These are phyloP conservation scores for Acanthurus tractus DNA, from an alignment of 2,797 vertebrate species.

Conservation along the genomic window DNA sequence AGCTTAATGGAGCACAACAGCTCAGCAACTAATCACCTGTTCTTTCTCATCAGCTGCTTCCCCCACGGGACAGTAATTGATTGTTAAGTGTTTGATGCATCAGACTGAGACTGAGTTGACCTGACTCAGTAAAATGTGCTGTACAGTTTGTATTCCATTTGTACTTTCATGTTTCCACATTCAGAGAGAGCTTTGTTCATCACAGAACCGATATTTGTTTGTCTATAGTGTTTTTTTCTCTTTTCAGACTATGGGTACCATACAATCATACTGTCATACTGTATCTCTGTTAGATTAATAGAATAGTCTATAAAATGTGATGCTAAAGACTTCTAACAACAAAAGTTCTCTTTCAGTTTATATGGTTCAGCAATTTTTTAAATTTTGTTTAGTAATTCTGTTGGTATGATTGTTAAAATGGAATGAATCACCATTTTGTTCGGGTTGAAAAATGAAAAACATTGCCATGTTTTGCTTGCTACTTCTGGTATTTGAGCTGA, in stretches of 20 bases:
- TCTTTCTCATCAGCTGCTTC: conserved; percentile 78
- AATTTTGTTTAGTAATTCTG: no score
- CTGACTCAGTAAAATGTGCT: conserved; percentile 56
- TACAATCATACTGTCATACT: not conserved
- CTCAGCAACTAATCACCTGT: conserved; percentile 83
- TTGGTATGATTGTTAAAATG: not conserved
- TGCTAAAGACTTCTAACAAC: no score
- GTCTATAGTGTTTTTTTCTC: not conserved
- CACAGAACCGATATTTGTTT: conserved; percentile 41
- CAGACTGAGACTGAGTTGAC: conserved; percentile 65
- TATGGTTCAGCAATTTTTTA: not conserved
- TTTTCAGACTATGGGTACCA: not conserved
- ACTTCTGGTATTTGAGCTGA: no score
- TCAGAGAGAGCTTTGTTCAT: conserved; percentile 33
- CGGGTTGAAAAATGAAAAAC: not conserved
- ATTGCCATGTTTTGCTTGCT: not conserved
- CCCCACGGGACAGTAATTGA: conserved; percentile 77
- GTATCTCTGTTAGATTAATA: not conserved
- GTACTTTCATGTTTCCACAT: conserved; percentile 50
- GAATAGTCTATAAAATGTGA: not conserved
- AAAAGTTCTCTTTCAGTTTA: not conserved
- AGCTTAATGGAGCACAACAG: conserved; percentile 80
- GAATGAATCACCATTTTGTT: not conserved
- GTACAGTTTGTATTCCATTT: conserved; percentile 52
- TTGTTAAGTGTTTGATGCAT: conserved; percentile 83